Evolutionary conservation across 2,888 invertebrate species (phyloP).

Genomic region (Cremastinae sp.): DNA sequence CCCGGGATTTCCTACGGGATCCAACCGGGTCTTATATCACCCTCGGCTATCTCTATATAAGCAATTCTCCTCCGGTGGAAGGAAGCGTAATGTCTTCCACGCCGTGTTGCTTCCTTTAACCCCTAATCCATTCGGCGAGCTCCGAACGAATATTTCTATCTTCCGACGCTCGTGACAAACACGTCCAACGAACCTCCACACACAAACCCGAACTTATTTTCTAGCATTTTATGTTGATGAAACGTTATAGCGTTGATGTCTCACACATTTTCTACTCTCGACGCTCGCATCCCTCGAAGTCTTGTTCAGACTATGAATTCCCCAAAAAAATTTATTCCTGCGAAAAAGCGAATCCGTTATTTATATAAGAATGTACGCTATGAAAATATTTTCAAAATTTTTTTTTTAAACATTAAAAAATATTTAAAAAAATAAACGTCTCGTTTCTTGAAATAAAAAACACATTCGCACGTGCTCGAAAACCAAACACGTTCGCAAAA

Average conservation of each 20-base stretch:
- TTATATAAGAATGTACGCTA: too few relatives aligned
- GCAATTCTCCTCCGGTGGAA: constrained; percentile 67
- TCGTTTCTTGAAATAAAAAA: neutral
- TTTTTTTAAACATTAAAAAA: too few relatives aligned
- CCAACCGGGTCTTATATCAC: constrained; percentile 79
- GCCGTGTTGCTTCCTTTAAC: constrained; percentile 58
- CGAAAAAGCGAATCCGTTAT: too few relatives aligned
- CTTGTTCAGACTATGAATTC: constrained; percentile 44
- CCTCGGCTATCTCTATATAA: constrained; percentile 79
- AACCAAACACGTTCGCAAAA: constrained; percentile 39
- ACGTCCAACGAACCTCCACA: constrained; percentile 5
- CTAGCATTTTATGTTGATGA: constrained; percentile 61
- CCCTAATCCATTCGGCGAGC: constrained; percentile 42
- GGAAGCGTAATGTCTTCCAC: constrained; percentile 42
- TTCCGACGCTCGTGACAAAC: constrained; percentile 49
- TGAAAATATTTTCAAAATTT: too few relatives aligned
- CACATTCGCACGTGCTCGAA: constrained; percentile 38
- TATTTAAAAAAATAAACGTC: neutral
- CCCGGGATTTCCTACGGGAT: constrained; percentile 80
- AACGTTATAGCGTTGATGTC: constrained; percentile 61
- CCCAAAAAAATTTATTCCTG: too few relatives aligned
- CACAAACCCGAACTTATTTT: constrained; percentile 11
- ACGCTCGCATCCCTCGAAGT: constrained; percentile 9
- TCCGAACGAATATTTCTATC: constrained; percentile 50
- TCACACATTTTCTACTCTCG: constrained; percentile 44